Percentiles rank a stretch among this genome's conserved stretches.
Conservation (phyloP, 1,140 invertebrate species). For the Nixonia krombeini region DNA sequence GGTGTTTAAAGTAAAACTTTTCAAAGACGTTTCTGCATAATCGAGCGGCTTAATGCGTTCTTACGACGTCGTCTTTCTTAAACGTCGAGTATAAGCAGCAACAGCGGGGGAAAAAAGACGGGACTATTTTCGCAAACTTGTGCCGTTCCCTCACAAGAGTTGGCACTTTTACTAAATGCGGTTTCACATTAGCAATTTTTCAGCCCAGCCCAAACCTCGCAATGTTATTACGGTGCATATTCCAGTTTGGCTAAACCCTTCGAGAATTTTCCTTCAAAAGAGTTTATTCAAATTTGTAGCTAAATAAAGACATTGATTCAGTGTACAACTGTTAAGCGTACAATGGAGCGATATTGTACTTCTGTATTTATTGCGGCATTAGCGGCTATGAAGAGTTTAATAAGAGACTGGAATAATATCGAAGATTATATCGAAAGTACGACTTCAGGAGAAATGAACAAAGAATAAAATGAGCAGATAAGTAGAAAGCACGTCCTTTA, state of each 20-base stretch:
- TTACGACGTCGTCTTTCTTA: conserved; percentile 12
- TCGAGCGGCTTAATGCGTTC: conserved; percentile 22
- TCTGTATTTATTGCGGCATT: conserved; percentile 3
- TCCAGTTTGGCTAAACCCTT: neutral
- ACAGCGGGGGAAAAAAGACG: neutral
- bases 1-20: conserved; percentile 12
- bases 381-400: conserved; percentile 8
- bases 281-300: neutral
- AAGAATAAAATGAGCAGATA: no score
- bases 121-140: conserved; percentile 17
- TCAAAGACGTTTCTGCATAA: conserved; percentile 19
- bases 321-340: neutral
- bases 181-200: neutral
- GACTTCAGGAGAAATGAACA: neutral
- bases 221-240: neutral
- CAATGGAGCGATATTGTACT: neutral
- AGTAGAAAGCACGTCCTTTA: no score
- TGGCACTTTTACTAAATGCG: conserved; percentile 15
- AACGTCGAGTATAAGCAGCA: conserved; percentile 4
- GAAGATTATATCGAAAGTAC: conserved; percentile 1
- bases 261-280: neutral
- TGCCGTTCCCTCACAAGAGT: conserved; percentile 29
- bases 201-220: neutral
- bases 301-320: neutral
- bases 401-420: conserved; percentile 9